Conservation (phyloP, 2,888 invertebrate species). For the Blastobasis adustella region DNA sequence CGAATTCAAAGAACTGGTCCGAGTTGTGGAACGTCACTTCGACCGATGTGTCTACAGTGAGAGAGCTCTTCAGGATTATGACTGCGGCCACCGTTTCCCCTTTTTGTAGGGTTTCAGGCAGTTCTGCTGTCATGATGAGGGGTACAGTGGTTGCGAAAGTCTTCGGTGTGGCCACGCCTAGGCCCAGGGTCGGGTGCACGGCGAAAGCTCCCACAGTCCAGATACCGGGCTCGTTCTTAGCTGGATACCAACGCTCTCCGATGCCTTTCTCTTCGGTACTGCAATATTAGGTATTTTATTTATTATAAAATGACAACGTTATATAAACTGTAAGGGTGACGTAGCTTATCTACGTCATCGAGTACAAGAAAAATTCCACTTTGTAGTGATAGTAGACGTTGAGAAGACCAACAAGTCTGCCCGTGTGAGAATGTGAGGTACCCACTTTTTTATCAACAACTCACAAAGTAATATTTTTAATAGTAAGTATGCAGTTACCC, state of each 20-base stretch:
- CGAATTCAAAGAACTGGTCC: constrained; percentile 86
- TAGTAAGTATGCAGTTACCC: constrained; percentile 67
- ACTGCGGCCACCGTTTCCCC: constrained; percentile 94
- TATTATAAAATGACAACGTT: neutral
- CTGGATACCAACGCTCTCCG: constrained; percentile 53
- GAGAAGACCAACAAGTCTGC: no score
- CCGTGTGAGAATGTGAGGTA: no score
- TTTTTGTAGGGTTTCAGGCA: constrained; percentile 90
- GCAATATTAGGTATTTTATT: constrained; percentile 15
- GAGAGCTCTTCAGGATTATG: constrained; percentile 91
- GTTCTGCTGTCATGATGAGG: constrained; percentile 89
- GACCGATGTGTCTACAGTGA: constrained; percentile 83
- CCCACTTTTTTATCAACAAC: no score
- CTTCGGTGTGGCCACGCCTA: constrained; percentile 51
- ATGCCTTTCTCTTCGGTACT: constrained; percentile 58
- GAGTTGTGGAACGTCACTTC: constrained; percentile 90
- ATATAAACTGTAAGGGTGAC: no score
- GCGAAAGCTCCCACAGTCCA: constrained; percentile 62
- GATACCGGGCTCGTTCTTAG: constrained; percentile 32
- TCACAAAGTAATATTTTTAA: no score
- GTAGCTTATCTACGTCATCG: no score
- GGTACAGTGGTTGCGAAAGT: constrained; percentile 57
- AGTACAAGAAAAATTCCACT: no score
- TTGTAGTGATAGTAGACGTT: no score
- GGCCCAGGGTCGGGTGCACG: constrained; percentile 57